Evolutionary conservation across 2,797 vertebrate genomes (phyloP).

Genomic region (Chanos chanos): DNA sequence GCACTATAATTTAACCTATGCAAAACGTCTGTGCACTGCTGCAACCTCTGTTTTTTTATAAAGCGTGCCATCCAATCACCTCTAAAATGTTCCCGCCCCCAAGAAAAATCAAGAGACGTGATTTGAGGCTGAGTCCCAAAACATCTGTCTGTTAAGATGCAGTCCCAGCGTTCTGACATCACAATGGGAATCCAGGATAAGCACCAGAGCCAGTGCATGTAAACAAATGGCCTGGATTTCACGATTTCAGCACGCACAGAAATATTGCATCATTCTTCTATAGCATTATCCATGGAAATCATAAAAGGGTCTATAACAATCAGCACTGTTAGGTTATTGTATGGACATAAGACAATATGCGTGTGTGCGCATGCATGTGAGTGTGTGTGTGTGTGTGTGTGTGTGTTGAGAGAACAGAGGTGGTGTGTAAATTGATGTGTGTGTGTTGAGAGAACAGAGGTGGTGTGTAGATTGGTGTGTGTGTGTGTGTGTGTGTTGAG

Average conservation of each 20-base stretch:
- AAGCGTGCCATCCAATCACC: too few species aligned
- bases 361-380: neutral
- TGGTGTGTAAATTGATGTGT: too few species aligned
- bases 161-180: conserved; percentile 21
- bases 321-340: neutral
- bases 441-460: neutral
- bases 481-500: conserved; percentile 11
- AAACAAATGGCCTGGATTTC: conserved; percentile 27
- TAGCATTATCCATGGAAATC: neutral
- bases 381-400: too few species aligned
- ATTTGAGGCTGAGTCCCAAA: too few species aligned
- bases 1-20: too few species aligned
- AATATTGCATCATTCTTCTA: conserved; percentile 14
- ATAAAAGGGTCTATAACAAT: too few species aligned
- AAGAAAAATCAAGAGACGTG: too few species aligned
- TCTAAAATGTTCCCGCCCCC: too few species aligned
- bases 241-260: conserved; percentile 11
- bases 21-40: too few species aligned
- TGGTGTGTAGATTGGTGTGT: too few species aligned
- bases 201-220: conserved; percentile 36
- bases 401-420: too few species aligned
- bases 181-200: conserved; percentile 32
- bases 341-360: conserved; percentile 9
- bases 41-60: too few species aligned
- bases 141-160: conserved; percentile 20